These are phyloP conservation scores for Augochlorella aurata DNA, from an alignment of 2,888 invertebrate genomes.

Conservation along the genomic window DNA sequence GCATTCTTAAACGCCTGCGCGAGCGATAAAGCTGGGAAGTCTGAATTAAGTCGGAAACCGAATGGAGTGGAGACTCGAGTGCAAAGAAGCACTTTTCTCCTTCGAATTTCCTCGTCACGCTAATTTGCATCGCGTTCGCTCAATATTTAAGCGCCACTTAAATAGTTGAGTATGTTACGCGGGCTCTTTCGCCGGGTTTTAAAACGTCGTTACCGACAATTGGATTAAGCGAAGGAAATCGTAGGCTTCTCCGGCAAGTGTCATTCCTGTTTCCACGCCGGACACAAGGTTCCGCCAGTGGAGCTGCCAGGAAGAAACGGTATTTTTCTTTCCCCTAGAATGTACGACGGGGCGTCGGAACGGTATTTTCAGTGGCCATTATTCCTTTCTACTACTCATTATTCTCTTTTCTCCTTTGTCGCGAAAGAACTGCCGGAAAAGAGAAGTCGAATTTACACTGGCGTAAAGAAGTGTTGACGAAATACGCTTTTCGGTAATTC, in stretches of 20 bases:
- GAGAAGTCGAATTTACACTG: conserved; percentile 20
- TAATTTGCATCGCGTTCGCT: conserved; percentile 22
- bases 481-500: background rate
- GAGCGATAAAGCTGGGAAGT: background rate
- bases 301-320: conserved; percentile 6
- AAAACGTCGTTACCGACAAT: conserved; percentile 33
- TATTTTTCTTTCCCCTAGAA: conserved; percentile 30
- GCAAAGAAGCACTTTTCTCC: background rate
- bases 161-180: conserved; percentile 29
- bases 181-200: background rate
- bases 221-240: conserved; percentile 31
- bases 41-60: conserved; percentile 1
- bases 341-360: conserved; percentile 24
- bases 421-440: background rate
- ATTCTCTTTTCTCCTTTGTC: conserved; percentile 11
- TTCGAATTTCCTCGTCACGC: background rate
- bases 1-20: background rate
- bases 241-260: conserved; percentile 9
- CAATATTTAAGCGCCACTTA: conserved; percentile 34
- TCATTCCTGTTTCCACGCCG: conserved; percentile 5
- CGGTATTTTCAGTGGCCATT: conserved; percentile 34
- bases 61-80: conserved; percentile 16
- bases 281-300: background rate
- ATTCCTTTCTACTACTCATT: conserved; percentile 25
- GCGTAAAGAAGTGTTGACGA: background rate